These are phyloP conservation scores for Eupeodes latifasciatus DNA, from an alignment of 2,888 invertebrate genomes.

Conservation along the genomic window DNA sequence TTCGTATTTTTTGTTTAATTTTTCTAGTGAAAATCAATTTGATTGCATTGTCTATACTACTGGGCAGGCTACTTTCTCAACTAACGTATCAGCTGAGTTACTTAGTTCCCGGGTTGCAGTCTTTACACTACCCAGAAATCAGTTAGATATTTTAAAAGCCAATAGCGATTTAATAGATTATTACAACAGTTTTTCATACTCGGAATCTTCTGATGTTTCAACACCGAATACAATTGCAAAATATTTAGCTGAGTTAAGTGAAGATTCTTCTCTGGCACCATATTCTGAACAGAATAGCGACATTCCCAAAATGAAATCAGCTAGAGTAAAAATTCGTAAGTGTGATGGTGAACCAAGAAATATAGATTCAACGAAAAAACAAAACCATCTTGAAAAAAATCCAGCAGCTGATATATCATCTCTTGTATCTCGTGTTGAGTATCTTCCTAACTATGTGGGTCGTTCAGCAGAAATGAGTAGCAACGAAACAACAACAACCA, in stretches of 20 bases:
- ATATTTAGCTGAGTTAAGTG: conserved; percentile 30
- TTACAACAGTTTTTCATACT: conserved; percentile 58
- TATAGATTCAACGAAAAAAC: background rate
- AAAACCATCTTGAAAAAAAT: background rate
- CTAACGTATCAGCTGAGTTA: conserved; percentile 44
- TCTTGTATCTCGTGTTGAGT: background rate
- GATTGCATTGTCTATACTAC: conserved; percentile 67
- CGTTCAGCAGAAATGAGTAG: conserved; percentile 6
- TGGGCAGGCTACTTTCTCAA: conserved; percentile 69
- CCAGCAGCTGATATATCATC: background rate
- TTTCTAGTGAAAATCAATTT: conserved; percentile 52
- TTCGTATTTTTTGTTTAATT: background rate
- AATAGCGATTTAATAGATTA: conserved; percentile 77
- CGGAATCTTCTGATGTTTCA: background rate
- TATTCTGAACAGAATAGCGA: background rate
- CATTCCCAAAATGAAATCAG: background rate
- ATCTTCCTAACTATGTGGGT: background rate
- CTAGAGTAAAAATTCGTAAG: conserved; percentile 4
- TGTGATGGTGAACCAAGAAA: background rate
- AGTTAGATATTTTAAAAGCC: conserved; percentile 72
- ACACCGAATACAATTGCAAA: conserved; percentile 45
- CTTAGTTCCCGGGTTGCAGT: conserved; percentile 51
- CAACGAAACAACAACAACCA: background rate
- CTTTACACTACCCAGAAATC: conserved; percentile 68
- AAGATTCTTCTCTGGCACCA: background rate